A percentile compares a stretch with the other conserved stretches of the same genome.
phyloP scores from a whole-genome alignment of 2,113 vertebrate genomes.

The Ibidorhyncha struthersii region DNA sequence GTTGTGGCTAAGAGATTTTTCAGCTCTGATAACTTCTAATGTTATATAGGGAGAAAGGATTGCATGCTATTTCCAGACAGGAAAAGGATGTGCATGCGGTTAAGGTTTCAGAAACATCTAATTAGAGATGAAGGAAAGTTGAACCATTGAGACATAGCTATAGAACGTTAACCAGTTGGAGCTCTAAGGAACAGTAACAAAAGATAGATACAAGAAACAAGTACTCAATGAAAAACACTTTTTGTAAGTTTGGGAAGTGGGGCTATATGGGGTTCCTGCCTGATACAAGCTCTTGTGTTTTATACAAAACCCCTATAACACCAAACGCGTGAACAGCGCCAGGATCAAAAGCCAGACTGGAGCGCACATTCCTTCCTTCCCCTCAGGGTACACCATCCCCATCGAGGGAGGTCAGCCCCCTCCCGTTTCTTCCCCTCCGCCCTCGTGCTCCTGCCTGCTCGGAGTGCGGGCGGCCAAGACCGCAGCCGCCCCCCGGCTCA shows the following conservation, averaged over 20 bases:
- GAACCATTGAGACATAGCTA: neutral
- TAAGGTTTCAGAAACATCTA: neutral
- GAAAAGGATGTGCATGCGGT: neutral
- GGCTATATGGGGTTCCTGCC: rapidly evolving
- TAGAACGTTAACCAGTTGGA: rapidly evolving
- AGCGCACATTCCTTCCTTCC: rapidly evolving
- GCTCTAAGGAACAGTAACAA: neutral
- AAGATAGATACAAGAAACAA: rapidly evolving
- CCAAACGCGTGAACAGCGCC: rapidly evolving
- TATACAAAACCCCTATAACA: rapidly evolving
- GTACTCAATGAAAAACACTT: rapidly evolving
- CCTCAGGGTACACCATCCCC: rapidly evolving
- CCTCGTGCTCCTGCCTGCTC: too few species aligned
- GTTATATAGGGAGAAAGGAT: neutral
- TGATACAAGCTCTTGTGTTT: neutral
- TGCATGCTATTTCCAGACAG: rapidly evolving
- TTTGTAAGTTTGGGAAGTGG: rapidly evolving
- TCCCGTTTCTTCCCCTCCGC: too few species aligned
- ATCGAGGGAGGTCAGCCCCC: rapidly evolving
- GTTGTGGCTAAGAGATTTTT: neutral
- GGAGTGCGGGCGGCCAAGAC: neutral
- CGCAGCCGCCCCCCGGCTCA: too few species aligned
- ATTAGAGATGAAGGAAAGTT: neutral
- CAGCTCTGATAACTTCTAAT: neutral
- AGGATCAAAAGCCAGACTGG: rapidly evolving